phyloP scores from a whole-genome alignment of 2,888 invertebrate species.

The Digitonthophagus gazella region DNA sequence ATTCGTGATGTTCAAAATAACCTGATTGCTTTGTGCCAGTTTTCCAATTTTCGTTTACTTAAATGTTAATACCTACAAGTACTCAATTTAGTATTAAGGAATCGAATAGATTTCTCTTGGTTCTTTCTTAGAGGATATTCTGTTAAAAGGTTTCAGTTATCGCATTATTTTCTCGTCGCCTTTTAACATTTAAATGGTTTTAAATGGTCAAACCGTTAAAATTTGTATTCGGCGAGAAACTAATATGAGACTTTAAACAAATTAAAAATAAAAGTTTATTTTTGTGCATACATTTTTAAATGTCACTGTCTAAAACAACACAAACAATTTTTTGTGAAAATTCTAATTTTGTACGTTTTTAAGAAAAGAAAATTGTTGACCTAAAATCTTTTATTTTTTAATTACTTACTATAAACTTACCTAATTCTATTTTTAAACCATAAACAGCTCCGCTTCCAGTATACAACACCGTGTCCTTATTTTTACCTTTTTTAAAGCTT shows the following conservation, averaged over 20 bases:
- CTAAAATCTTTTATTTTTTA: no score
- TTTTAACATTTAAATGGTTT: conserved; percentile 33
- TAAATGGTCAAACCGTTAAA: no score
- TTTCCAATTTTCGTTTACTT: conserved; percentile 65
- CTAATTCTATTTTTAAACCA: conserved; percentile 46
- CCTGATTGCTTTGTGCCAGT: conserved; percentile 70
- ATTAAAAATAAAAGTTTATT: no score
- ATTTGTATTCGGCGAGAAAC: no score
- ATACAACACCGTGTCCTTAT: conserved; percentile 50
- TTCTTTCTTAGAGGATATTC: conserved; percentile 50
- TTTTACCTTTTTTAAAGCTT: conserved; percentile 28
- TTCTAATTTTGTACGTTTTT: no score
- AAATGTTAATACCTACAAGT: conserved; percentile 76
- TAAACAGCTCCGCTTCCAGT: conserved; percentile 64
- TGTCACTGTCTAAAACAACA: no score
- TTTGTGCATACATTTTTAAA: no score
- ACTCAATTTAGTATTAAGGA: conserved; percentile 47
- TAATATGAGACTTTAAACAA: no score
- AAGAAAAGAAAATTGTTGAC: no score
- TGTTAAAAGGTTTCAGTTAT: conserved; percentile 27
- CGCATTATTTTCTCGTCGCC: not conserved
- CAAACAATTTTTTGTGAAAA: no score
- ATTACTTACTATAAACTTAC: conserved; percentile 28
- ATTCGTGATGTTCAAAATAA: conserved; percentile 68
- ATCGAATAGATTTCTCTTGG: conserved; percentile 46